Evolutionary conservation across 2,888 invertebrate species (phyloP).

Genomic region (Hetaerina titia): DNA sequence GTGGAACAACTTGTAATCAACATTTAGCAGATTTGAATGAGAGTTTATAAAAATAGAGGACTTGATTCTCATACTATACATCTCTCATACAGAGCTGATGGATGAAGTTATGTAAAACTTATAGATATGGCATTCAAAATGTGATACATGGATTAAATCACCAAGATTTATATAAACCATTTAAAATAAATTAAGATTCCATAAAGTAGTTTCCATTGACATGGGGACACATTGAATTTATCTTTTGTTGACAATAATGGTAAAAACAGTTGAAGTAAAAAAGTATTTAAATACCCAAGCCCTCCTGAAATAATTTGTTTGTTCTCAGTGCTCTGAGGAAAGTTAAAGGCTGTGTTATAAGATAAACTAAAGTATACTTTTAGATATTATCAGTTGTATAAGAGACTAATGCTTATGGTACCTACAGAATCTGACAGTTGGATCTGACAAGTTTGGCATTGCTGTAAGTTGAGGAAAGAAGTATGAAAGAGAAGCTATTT

Average conservation of each 20-base stretch:
- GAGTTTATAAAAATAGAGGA: conserved; percentile 58
- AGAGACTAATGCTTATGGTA: not conserved
- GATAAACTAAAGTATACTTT: not conserved
- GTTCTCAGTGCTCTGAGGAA: not conserved
- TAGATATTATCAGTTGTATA: not conserved
- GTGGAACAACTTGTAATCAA: conserved; percentile 49
- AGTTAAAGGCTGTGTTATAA: not conserved
- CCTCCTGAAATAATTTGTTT: not conserved
- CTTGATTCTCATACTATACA: conserved; percentile 36
- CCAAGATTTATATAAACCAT: not conserved
- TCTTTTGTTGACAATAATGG: not conserved
- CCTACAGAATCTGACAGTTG: not conserved
- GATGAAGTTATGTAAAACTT: conserved; percentile 5
- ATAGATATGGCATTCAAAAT: conserved; percentile 18
- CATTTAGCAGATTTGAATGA: conserved; percentile 50
- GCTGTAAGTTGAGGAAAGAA: not conserved
- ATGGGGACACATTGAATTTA: not conserved
- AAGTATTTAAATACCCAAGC: not conserved
- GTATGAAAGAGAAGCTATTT: not conserved
- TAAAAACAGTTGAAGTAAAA: not conserved
- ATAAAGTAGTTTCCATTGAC: not conserved
- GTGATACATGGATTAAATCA: conserved; percentile 10
- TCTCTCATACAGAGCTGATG: conserved; percentile 48
- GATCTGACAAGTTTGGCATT: not conserved
- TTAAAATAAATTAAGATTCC: not conserved